Evolutionary conservation across 2,888 invertebrate species (phyloP).

Genomic region (Geophilus truncorum): DNA sequence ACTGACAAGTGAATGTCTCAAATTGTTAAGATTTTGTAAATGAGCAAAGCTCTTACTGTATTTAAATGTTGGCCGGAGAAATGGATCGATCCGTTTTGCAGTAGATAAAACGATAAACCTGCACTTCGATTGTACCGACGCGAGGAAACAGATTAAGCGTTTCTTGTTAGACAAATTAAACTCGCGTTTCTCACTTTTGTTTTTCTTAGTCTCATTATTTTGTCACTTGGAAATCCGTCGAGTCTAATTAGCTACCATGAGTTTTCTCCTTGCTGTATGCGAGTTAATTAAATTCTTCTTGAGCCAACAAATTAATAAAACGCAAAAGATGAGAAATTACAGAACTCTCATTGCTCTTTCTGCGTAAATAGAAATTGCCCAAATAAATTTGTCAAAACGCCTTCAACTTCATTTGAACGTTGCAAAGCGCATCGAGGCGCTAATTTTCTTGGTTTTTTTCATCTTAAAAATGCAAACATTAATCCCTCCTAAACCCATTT

Average conservation of each 20-base stretch:
- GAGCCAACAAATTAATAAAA: constrained; percentile 8
- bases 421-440: too few relatives aligned
- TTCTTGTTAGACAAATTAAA: not conserved
- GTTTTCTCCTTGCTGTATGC: not conserved
- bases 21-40: too few relatives aligned
- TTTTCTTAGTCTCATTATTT: constrained; percentile 5
- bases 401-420: too few relatives aligned
- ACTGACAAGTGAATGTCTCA: too few relatives aligned
- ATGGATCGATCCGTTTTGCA: not conserved
- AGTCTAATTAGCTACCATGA: constrained; percentile 10
- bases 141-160: not conserved
- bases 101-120: not conserved
- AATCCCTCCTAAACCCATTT: not conserved
- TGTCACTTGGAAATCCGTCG: constrained; percentile 10
- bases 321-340: constrained; percentile 4
- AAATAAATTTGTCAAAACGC: not conserved
- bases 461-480: not conserved
- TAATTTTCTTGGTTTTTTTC: too few relatives aligned
- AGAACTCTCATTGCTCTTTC: not conserved
- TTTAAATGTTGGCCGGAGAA: too few relatives aligned
- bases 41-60: too few relatives aligned
- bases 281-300: constrained; percentile 3
- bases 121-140: not conserved
- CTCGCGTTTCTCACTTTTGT: not conserved
- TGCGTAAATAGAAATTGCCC: not conserved